These are phyloP conservation scores for Trichopria drosophilae DNA, from an alignment of 2,888 invertebrate genomes.

Conservation along the genomic window DNA sequence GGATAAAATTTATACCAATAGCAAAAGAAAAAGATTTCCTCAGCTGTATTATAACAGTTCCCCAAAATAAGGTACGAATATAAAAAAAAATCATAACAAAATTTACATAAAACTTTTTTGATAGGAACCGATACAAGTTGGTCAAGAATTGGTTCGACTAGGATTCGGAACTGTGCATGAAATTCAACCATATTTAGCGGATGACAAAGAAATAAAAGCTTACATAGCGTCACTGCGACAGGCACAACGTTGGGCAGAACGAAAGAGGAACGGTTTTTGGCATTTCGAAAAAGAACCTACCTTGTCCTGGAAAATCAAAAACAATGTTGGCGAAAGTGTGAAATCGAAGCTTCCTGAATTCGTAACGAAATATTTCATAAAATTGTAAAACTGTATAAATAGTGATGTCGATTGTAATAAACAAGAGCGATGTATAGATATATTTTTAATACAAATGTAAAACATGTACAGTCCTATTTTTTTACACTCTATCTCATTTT, in stretches of 20 bases:
- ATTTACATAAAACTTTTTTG: slow-evolving; percentile 6
- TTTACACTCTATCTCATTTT: too few relatives aligned
- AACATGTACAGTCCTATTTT: too few relatives aligned
- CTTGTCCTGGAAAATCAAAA: slow-evolving; percentile 46
- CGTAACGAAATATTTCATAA: slow-evolving; percentile 32
- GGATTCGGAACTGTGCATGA: slow-evolving; percentile 51
- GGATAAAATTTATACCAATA: slow-evolving; percentile 61
- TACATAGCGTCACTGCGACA: slow-evolving; percentile 57
- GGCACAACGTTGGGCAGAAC: slow-evolving; percentile 59
- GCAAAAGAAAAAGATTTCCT: slow-evolving; percentile 56
- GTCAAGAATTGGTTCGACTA: slow-evolving; percentile 60
- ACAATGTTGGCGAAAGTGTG: slow-evolving; percentile 40
- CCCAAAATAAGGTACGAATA: slow-evolving; percentile 47
- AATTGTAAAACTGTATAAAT: too few relatives aligned
- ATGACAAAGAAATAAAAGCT: slow-evolving; percentile 48
- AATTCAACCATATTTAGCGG: slow-evolving; percentile 45
- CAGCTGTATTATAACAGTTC: slow-evolving; percentile 58
- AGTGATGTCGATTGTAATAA: too few relatives aligned
- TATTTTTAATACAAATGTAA: too few relatives aligned
- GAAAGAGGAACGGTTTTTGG: slow-evolving; percentile 60
- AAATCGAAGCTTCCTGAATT: slow-evolving; percentile 38
- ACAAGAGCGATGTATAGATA: too few relatives aligned
- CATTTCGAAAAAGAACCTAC: slow-evolving; percentile 58
- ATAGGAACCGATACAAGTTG: slow-evolving; percentile 60
- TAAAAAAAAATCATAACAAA: slow-evolving; percentile 2